Evolutionary conservation across 2,797 vertebrate genomes (phyloP), one percentile per base, ranked within the genome.

Genomic region (Chrysocyon brachyurus): DNA sequence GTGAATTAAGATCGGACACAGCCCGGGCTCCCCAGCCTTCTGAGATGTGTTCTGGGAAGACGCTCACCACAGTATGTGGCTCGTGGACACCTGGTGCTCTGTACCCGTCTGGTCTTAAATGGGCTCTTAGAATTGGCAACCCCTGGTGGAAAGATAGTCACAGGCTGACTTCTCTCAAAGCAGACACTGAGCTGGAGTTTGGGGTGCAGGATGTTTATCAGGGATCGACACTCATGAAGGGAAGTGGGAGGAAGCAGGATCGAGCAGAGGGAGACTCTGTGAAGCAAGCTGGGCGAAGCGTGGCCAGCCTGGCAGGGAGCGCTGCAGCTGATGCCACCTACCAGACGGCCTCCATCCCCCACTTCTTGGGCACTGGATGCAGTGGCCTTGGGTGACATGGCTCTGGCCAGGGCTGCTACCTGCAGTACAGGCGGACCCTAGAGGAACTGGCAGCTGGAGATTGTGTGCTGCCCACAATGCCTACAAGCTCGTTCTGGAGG

Each of bases 51-150:
- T 63, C 77, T 82, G 26, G 40, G 26, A 46, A 1, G 66, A 28
- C n/a, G 2, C 12, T 83, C 31, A 0, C 8, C 64, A 14, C 0
- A 0, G 64, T 52, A 0, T 0, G 0, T 3, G 0, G 28, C 64
- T 54, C 33, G 56, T 19, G 9, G 56, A 40, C 4, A 56, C 40
- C 40, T 15, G 0, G 19, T 33, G 70, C 57, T 40, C 24, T 56
- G 61, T 26, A 40, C 61, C 79, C 2, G 0, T 22, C 4, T 2
- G 17, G 52, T 11, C 36, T 49, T 19, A 68, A 11, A 24, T 2
- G 49, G 59, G 31, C 14, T 40, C 61, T n/a, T 15, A 11, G 31
- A 49, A 68, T 77, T 31, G 14, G 36, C 16, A 19, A 6, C 52
- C 10, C 11, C 24, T 77, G 79, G 36, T 59, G 59, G 70, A 56